Conservation (phyloP, 2,888 invertebrate genomes). For the Papilio elwesi region DNA sequence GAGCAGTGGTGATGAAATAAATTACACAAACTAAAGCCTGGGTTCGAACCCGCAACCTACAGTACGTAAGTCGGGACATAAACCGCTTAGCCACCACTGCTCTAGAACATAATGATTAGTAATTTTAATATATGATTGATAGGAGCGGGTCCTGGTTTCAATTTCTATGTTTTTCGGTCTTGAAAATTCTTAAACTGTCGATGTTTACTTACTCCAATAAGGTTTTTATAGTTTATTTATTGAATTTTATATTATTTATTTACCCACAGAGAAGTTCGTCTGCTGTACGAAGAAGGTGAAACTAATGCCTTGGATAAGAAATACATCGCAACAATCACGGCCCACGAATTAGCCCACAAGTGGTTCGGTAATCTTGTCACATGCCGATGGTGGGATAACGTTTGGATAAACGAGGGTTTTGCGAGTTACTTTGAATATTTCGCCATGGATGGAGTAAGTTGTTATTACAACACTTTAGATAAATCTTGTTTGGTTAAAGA, state of each 20-base stretch:
- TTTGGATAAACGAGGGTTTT: constrained; percentile 91
- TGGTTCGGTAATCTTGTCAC: constrained; percentile 92
- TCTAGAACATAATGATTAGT: too few species aligned
- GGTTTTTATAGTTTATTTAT: not conserved
- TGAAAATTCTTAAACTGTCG: too few species aligned
- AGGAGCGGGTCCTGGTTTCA: too few species aligned
- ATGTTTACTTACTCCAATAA: too few species aligned
- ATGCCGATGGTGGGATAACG: constrained; percentile 88
- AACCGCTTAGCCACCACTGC: too few species aligned
- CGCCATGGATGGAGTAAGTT: constrained; percentile 62
- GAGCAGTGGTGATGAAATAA: too few species aligned
- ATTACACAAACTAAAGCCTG: too few species aligned
- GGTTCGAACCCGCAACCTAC: too few species aligned
- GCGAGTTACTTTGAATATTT: constrained; percentile 89
- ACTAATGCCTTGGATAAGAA: constrained; percentile 71
- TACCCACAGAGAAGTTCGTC: constrained; percentile 68
- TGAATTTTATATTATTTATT: not conserved
- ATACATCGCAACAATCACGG: constrained; percentile 79
- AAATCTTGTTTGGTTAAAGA: too few species aligned
- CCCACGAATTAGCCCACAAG: constrained; percentile 87
- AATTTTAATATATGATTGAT: too few species aligned
- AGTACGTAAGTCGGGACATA: too few species aligned
- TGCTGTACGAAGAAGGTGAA: constrained; percentile 72
- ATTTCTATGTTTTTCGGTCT: too few species aligned
- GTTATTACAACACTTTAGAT: not conserved